Base-by-base conservation (phyloP, 2,888 invertebrate species). In the Lithophane socia region DNA sequence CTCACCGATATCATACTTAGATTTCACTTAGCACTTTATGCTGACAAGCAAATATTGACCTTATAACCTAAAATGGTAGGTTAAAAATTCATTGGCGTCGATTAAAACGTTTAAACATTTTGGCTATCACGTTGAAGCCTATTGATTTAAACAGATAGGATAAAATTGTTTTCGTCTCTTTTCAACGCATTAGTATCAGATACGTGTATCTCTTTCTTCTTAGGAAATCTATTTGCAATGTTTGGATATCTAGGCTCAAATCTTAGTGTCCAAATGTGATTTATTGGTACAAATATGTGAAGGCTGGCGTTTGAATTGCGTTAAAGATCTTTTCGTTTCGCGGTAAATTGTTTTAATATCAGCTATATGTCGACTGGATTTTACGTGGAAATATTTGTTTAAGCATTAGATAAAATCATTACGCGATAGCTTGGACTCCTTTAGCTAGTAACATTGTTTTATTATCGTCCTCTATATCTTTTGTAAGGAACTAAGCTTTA, bases 1-100 rank as follows among this genome's bases (percentile, higher is more conserved):
- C 89, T 88, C 88, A 88, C 90, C 88, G 92, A 93, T 92, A 92
- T 88, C 87, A 85, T 84, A 88, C 88, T 91, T 87, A 86, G 88
- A 89, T 91, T 89, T 89, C 88, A 86, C 87, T 88, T 89, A 86
- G 80, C 82, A 81, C 83, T 77, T 82, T 58, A 73, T 21, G 21
- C 56, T 71, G 69, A 71, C 82, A 82, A 80, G 74, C 80, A 44
- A 87, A 84, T 77, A 78, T 63, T 66, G 47, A 77, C 83, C 79
- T 80, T 84, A 83, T 8, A 0, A 0, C 16, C 3, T 0, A 65
- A 16, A 24, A 7, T 12, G 1, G 70, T 65, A 61, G 49, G 83
- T 73, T 75, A 73, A 79, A 80, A 79, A 54, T 85, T 58, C 37
- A 44, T n/a, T 80, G 29, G 12, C 37, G 8, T 21, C 21, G 2